Conservation (phyloP, 2,888 invertebrate genomes). For the Peribatodes rhomboidaria region DNA sequence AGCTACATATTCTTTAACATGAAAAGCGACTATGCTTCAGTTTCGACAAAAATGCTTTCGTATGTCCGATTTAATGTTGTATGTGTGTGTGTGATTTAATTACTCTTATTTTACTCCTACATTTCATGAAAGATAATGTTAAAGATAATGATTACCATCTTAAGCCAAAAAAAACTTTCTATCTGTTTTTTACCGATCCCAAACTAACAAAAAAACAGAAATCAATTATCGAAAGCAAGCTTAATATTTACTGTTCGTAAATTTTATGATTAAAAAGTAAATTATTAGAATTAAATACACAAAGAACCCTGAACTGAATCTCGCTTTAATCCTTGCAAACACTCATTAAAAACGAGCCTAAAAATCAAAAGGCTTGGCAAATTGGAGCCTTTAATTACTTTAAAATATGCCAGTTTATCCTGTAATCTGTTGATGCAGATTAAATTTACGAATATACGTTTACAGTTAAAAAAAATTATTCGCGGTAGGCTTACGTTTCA, state of each 20-base stretch:
- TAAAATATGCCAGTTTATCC: conserved; percentile 4
- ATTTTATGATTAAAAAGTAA: conserved; percentile 10
- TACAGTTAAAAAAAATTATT: too few relatives aligned
- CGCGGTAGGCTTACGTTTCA: too few relatives aligned
- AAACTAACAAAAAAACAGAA: background rate
- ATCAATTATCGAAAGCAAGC: conserved; percentile 8
- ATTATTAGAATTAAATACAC: conserved; percentile 7
- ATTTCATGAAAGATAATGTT: too few relatives aligned
- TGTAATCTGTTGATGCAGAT: conserved; percentile 6
- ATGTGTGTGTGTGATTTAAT: too few relatives aligned
- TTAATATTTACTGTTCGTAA: background rate
- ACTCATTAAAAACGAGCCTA: conserved; percentile 22
- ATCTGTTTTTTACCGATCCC: background rate
- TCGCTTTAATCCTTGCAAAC: conserved; percentile 16
- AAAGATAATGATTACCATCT: background rate
- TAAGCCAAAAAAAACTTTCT: background rate
- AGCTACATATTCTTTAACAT: too few relatives aligned
- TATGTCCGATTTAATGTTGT: too few relatives aligned
- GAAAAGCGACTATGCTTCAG: too few relatives aligned
- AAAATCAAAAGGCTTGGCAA: conserved; percentile 24
- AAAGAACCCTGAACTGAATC: background rate
- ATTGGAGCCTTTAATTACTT: conserved; percentile 10
- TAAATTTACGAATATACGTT: background rate
- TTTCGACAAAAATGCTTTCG: too few relatives aligned
- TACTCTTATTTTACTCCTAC: background rate